Conservation (phyloP, 1,140 invertebrate genomes). For the Drosophila pectinifera region DNA sequence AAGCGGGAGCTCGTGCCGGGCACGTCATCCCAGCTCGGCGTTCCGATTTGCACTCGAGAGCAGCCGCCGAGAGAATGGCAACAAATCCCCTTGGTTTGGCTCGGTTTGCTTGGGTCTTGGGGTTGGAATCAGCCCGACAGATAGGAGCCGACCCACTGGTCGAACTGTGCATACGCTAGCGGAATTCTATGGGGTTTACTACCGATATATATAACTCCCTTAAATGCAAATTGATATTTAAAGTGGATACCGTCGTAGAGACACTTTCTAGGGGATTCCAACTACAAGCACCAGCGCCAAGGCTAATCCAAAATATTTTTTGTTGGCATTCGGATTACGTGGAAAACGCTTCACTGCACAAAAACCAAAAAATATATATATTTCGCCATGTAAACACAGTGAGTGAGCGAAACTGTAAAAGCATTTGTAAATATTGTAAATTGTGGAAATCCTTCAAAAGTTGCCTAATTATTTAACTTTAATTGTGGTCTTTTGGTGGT, state of each 20-base stretch:
- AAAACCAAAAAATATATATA: slow-evolving; percentile 1
- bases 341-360: slow-evolving; percentile 58
- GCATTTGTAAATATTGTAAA: not conserved
- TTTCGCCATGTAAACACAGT: slow-evolving; percentile 4
- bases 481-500: not conserved
- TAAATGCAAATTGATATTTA: slow-evolving; percentile 4
- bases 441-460: slow-evolving; percentile 8
- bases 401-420: not conserved
- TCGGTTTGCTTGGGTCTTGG: not conserved
- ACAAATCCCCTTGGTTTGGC: slow-evolving; percentile 14
- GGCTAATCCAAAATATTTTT: slow-evolving; percentile 23
- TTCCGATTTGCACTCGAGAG: slow-evolving; percentile 72
- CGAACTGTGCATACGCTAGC: slow-evolving; percentile 35
- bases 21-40: slow-evolving; percentile 72
- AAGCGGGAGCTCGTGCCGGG: slow-evolving; percentile 46
- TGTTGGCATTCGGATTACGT: slow-evolving; percentile 22
- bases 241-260: slow-evolving; percentile 2
- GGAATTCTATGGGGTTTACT: not conserved
- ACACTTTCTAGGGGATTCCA: slow-evolving; percentile 3
- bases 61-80: slow-evolving; percentile 21
- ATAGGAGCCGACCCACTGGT: slow-evolving; percentile 7
- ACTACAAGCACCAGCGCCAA: slow-evolving; percentile 14
- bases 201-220: not conserved
- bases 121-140: slow-evolving; percentile 18
- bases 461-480: slow-evolving; percentile 6